Base-by-base conservation (phyloP, 2,113 vertebrate species). In the Lophotis ruficrista region DNA sequence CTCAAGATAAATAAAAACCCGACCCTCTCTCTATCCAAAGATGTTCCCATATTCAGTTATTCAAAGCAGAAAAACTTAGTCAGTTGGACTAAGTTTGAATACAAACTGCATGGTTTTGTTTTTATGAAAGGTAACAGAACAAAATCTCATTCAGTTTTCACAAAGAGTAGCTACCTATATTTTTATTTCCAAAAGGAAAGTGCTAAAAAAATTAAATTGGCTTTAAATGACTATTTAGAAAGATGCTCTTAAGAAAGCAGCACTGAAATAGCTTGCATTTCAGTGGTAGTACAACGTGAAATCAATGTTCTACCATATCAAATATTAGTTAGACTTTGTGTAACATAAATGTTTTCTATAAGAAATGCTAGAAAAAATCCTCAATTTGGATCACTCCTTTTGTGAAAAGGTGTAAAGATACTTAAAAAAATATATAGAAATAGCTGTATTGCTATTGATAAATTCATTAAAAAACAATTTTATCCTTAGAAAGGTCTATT, bases 1-100 rank as follows among this genome's bases (percentile, higher is more conserved):
- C 14, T 43, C 41, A 15, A 43, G 41, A 43, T 43, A 43, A 43
- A 43, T 43, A 51, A 30, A 3, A 38, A 6, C 2, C 3, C 47
- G 37, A 43, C 1, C 6, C 4, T 41, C 1, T 3, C 2, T 5
- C 17, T 25, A 5, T 15, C 5, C 10, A 53, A 86, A 58, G 3
- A 30, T 57, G 62, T 81, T 94, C 3, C 9, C 19, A 38, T 77
- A 86, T 38, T 10, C 9, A 64, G 2, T 38, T 64, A 57, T 57
- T 66, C 11, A 57, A 76, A 56, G 5, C 4, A 43, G 2, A 70
- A 41, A 82, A 48, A 7, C 0, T 17, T 58, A 43, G 5, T 27
- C 47, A 47, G 18, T 66, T 81, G 31, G 4, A 35, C 10, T 84
- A 87, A 81, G 89, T 76, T 38, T 72, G 7, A 82, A 18, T 45